phyloP scores from a whole-genome alignment of 2,797 vertebrate species.

The Sebastes steindachneri region DNA sequence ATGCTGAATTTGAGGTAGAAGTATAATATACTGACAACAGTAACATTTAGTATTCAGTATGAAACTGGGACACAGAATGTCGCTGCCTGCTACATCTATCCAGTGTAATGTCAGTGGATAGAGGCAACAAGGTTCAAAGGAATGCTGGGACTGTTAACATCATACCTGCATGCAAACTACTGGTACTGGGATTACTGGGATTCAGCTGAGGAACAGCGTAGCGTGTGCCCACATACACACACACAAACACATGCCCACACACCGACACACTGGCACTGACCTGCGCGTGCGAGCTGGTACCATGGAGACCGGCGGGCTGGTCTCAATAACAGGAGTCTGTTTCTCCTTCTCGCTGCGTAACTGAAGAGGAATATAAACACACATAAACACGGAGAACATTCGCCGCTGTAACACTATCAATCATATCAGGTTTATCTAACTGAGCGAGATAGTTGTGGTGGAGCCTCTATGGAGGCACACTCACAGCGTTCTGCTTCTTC shows the following conservation, averaged over 20 bases:
- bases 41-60: slow-evolving; percentile 2
- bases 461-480: slow-evolving; percentile 40
- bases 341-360: slow-evolving; percentile 86
- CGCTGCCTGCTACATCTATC: background rate
- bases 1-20: background rate
- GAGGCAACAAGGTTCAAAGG: slow-evolving; percentile 18
- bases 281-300: slow-evolving; percentile 83
- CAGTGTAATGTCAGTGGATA: slow-evolving; percentile 15
- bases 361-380: slow-evolving; percentile 79
- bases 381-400: slow-evolving; percentile 71
- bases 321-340: slow-evolving; percentile 84
- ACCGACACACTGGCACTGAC: slow-evolving; percentile 72
- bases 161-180: slow-evolving; percentile 65
- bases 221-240: slow-evolving; percentile 47
- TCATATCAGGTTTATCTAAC: slow-evolving; percentile 68
- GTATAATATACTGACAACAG: background rate
- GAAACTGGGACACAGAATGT: slow-evolving; percentile 30
- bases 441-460: slow-evolving; percentile 22
- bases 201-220: slow-evolving; percentile 48
- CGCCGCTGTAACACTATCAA: slow-evolving; percentile 48
- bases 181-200: slow-evolving; percentile 56
- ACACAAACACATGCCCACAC: slow-evolving; percentile 30
- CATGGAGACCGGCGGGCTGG: slow-evolving; percentile 78
- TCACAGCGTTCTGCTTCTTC: slow-evolving; percentile 87
- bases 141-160: slow-evolving; percentile 46